Evolutionary conservation across 2,797 vertebrate species (phyloP).

Genomic region (Neostethus bicornis): DNA sequence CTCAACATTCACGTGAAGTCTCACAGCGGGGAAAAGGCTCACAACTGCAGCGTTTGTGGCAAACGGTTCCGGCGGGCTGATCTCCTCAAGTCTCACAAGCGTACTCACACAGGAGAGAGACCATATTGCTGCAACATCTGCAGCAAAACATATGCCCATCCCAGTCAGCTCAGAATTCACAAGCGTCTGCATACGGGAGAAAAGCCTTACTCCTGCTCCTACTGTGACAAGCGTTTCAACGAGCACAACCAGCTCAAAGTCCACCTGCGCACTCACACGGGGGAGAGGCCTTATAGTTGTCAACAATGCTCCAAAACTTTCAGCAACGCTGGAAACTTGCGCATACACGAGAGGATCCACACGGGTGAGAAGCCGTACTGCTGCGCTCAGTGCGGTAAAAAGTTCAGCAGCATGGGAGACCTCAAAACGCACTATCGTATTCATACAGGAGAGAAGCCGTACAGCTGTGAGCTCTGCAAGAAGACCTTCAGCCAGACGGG

Average conservation of each 20-base stretch:
- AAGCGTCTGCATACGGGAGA: conserved; percentile 85
- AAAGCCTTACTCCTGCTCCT: conserved; percentile 78
- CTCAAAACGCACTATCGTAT: conserved; percentile 80
- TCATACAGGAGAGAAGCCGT: conserved; percentile 80
- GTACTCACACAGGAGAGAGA: conserved; percentile 83
- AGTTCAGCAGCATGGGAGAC: conserved; percentile 77
- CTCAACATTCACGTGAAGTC: conserved; percentile 72
- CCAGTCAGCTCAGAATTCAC: conserved; percentile 80
- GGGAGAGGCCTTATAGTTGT: conserved; percentile 79
- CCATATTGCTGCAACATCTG: conserved; percentile 81
- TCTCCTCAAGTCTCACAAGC: conserved; percentile 81
- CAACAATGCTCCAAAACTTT: conserved; percentile 76
- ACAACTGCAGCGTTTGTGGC: conserved; percentile 79
- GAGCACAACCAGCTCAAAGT: conserved; percentile 81
- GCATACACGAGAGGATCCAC: conserved; percentile 79
- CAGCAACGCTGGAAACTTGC: conserved; percentile 75
- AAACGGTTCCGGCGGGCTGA: conserved; percentile 80
- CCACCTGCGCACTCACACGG: conserved; percentile 80
- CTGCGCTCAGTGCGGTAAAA: conserved; percentile 79
- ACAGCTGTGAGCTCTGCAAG: conserved; percentile 77
- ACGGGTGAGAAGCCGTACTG: conserved; percentile 79
- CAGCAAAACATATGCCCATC: conserved; percentile 76
- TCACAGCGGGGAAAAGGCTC: conserved; percentile 75
- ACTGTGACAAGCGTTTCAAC: conserved; percentile 78
- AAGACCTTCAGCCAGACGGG: conserved; percentile 82